phyloP scores from a whole-genome alignment of 2,113 vertebrate species.

The Oryctolagus cuniculus region mOryCun1.1 NC_091440.1:92892001-92892500 shows the following conservation, averaged over 20 bases:
- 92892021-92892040: no score
- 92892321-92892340: background rate
- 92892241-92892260: background rate
- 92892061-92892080: background rate
- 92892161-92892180: background rate
- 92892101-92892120: background rate
- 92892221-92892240: background rate
- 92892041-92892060: background rate
- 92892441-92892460: background rate
- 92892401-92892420: background rate
- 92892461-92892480: conserved; percentile 45
- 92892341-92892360: background rate
- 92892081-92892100: background rate
- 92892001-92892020: no score
- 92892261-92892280: background rate
- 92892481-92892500: background rate
- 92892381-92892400: background rate
- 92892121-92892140: background rate
- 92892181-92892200: background rate
- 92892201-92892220: background rate
- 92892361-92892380: background rate
- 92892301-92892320: background rate
- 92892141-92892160: background rate
- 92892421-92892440: background rate
- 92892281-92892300: background rate